These are phyloP conservation scores for Drosophila mayri DNA, from an alignment of 1,140 invertebrate species.

Conservation along the genomic window DNA sequence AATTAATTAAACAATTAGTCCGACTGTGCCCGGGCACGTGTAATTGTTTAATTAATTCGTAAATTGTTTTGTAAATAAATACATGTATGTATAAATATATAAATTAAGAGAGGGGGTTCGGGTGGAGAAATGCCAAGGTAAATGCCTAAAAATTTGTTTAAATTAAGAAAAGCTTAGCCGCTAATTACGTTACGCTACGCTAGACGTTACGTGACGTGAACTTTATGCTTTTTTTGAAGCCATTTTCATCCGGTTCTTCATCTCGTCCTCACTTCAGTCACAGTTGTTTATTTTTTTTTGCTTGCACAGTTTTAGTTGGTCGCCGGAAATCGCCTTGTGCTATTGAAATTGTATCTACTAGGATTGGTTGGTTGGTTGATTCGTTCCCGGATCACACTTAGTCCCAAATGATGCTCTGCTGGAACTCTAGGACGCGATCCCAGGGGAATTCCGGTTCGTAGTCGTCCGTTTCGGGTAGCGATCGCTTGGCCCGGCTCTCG, in stretches of 20 bases:
- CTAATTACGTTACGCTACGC: constrained; percentile 59
- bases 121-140: constrained; percentile 65
- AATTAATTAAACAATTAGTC: constrained; percentile 84
- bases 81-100: constrained; percentile 68
- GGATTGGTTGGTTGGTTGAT: constrained; percentile 18
- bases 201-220: constrained; percentile 55
- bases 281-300: constrained; percentile 55
- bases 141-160: constrained; percentile 65
- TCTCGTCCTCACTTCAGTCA: constrained; percentile 67
- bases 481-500: constrained; percentile 53
- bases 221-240: constrained; percentile 41
- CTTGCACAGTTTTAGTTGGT: constrained; percentile 37
- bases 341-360: constrained; percentile 67
- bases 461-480: constrained; percentile 52
- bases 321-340: constrained; percentile 47
- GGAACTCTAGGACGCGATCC: constrained; percentile 80
- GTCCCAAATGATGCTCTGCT: constrained; percentile 80
- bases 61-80: constrained; percentile 75
- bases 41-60: constrained; percentile 85
- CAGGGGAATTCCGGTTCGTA: constrained; percentile 79
- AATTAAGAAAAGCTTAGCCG: constrained; percentile 47
- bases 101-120: constrained; percentile 51
- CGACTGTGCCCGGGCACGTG: constrained; percentile 44
- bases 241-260: constrained; percentile 11
- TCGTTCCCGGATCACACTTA: constrained; percentile 19